Evolutionary conservation across 2,888 invertebrate species (phyloP).

Genomic region (Steinernema scapterisci): DNA sequence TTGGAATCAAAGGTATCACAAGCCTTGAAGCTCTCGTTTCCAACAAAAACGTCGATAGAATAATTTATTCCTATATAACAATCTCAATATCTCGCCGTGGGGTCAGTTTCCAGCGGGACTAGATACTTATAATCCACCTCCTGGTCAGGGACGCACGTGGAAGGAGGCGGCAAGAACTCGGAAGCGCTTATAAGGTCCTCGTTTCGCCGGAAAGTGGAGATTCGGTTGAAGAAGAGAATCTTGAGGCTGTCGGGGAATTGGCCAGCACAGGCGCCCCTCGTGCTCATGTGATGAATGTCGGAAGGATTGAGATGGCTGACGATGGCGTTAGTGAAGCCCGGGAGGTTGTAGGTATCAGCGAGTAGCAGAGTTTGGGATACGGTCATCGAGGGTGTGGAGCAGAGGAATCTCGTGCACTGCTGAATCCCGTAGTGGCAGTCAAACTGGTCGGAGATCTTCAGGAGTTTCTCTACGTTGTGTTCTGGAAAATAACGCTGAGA

Average conservation of each 20-base stretch:
- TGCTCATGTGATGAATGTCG: neutral
- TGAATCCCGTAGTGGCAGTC: neutral
- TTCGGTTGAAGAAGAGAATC: constrained; percentile 52
- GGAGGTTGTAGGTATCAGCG: constrained; percentile 7
- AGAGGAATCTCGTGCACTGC: neutral
- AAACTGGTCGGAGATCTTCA: neutral
- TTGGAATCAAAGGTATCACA: no score
- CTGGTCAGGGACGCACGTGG: no score
- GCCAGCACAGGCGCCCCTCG: neutral
- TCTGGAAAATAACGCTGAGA: neutral
- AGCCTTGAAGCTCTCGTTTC: no score
- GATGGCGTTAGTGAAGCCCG: neutral
- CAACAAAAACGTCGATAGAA: no score
- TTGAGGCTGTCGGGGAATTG: constrained; percentile 39
- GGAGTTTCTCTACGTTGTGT: neutral
- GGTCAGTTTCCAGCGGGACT: no score
- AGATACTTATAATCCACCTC: no score
- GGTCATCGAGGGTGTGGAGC: neutral
- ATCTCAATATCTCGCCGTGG: no score
- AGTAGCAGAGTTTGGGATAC: neutral
- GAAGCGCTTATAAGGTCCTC: no score
- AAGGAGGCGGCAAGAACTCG: constrained; percentile 36
- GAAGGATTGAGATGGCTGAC: neutral
- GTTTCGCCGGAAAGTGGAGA: constrained; percentile 34
- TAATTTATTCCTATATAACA: no score